A percentile compares a stretch with the other conserved stretches of the same genome.
These are phyloP conservation scores for Sitobion miscanthi DNA, from an alignment of 1,140 invertebrate genomes.

Conservation along the genomic window DNA sequence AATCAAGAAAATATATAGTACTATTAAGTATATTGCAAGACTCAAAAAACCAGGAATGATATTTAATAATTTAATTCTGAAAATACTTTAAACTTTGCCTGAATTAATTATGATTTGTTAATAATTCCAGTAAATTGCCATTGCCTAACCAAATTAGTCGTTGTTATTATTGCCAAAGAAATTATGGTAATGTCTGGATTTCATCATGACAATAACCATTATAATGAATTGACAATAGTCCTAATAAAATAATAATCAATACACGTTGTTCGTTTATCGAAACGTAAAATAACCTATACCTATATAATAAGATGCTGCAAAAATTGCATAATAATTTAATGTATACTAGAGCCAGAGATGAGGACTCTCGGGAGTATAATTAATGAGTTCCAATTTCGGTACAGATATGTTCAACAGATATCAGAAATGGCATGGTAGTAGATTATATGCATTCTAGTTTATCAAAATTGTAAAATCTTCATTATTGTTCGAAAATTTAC, in stretches of 20 bases:
- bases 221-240: neutral
- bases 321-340: neutral
- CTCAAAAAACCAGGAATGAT: too few species aligned
- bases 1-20: too few species aligned
- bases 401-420: slow-evolving; percentile 6
- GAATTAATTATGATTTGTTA: too few species aligned
- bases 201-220: neutral
- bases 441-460: neutral
- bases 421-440: neutral
- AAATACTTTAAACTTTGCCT: too few species aligned
- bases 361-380: neutral
- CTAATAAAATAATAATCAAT: neutral
- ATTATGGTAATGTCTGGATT: too few species aligned
- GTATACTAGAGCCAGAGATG: neutral
- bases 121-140: too few species aligned
- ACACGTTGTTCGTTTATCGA: neutral
- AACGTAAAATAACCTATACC: neutral
- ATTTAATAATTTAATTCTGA: too few species aligned
- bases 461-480: slow-evolving; percentile 24
- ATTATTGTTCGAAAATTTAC: neutral
- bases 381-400: neutral
- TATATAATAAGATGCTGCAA: too few species aligned
- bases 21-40: too few species aligned
- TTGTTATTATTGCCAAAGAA: too few species aligned
- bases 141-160: too few species aligned